Evolutionary conservation across 2,888 invertebrate species (phyloP).

Genomic region (Bimastos eiseni): DNA sequence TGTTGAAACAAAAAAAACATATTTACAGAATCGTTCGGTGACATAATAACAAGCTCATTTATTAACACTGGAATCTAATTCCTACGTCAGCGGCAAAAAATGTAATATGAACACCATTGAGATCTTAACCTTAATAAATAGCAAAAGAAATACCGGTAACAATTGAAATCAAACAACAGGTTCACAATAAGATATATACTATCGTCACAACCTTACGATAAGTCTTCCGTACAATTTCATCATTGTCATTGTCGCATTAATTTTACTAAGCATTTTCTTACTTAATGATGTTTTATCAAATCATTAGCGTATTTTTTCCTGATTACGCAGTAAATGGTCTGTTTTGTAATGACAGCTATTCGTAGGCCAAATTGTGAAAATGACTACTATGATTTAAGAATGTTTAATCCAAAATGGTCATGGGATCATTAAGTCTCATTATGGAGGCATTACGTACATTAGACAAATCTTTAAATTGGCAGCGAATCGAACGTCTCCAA

Average conservation of each 20-base stretch:
- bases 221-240: not conserved
- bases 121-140: conserved; percentile 13
- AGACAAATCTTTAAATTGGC: not conserved
- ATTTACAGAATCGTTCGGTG: not conserved
- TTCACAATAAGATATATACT: not conserved
- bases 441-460: not conserved
- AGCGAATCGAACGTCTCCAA: not conserved
- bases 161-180: not conserved
- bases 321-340: not conserved
- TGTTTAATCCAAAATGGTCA: not conserved
- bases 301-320: not conserved
- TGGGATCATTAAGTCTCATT: not conserved
- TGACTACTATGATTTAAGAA: not conserved
- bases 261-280: not conserved
- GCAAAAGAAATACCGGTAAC: not conserved
- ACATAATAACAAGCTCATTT: not conserved
- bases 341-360: not conserved
- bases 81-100: not conserved
- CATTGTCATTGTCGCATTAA: not conserved
- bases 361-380: not conserved
- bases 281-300: not conserved
- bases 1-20: not conserved
- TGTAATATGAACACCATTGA: not conserved
- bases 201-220: not conserved
- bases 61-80: not conserved